Percentiles rank a stretch among this genome's conserved stretches.
phyloP scores from a whole-genome alignment of 2,888 invertebrate genomes.

The Germaria angustata region DNA sequence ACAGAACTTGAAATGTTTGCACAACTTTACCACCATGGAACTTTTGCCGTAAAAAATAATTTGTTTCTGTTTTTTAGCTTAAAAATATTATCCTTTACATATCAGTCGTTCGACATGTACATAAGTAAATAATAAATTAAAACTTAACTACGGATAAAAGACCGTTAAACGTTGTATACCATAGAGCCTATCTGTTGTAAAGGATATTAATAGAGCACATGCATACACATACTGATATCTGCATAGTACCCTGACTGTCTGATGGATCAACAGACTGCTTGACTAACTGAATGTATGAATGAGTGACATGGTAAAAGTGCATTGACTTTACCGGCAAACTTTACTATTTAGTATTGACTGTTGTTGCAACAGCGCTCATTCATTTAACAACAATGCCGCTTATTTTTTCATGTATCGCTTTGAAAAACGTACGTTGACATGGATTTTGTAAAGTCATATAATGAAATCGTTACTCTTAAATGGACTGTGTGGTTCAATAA shows the following conservation, averaged over 20 bases:
- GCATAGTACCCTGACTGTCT: constrained; percentile 14
- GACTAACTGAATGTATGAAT: constrained; percentile 18
- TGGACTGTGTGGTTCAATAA: constrained; percentile 60
- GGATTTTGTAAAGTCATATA: constrained; percentile 45
- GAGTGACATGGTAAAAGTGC: constrained; percentile 58
- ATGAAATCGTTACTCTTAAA: constrained; percentile 51
- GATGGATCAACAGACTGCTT: constrained; percentile 23
- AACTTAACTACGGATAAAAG: constrained; percentile 59
- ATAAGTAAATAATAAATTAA: constrained; percentile 65
- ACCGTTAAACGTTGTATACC: constrained; percentile 53
- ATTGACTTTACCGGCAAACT: constrained; percentile 60
- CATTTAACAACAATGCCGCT: constrained; percentile 49
- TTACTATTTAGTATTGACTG: constrained; percentile 55
- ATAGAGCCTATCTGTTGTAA: constrained; percentile 33
- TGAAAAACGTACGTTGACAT: constrained; percentile 56
- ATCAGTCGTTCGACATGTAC: constrained; percentile 39
- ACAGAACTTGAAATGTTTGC: constrained; percentile 58
- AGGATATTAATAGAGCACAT: constrained; percentile 1
- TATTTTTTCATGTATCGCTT: constrained; percentile 24
- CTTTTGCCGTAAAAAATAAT: constrained; percentile 16
- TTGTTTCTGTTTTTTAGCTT: neutral
- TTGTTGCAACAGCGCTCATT: constrained; percentile 40
- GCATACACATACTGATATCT: neutral
- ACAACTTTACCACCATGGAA: constrained; percentile 52
- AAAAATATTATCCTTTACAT: constrained; percentile 58